These are phyloP conservation scores for Pelvicachromis taeniatus DNA, from an alignment of 2,113 vertebrate species.

Conservation along the genomic window DNA sequence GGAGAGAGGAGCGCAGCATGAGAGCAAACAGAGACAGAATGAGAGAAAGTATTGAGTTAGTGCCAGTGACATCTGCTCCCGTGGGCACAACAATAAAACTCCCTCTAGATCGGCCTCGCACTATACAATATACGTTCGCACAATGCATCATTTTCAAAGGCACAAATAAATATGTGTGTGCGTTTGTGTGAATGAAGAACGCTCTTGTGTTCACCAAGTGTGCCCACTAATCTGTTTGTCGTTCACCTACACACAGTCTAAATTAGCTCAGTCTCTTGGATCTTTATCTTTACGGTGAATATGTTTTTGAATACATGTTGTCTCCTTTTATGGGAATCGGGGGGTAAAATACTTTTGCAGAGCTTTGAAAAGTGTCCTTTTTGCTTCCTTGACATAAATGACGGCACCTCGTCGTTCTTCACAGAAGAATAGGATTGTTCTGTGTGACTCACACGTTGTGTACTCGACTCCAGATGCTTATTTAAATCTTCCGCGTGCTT, in stretches of 20 bases:
- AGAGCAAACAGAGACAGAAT: constrained; percentile 43
- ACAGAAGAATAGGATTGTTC: background rate
- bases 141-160: constrained; percentile 44
- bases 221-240: constrained; percentile 28
- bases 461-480: background rate
- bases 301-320: background rate
- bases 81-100: constrained; percentile 75
- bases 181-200: background rate
- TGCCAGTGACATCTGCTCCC: constrained; percentile 77
- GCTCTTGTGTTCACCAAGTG: background rate
- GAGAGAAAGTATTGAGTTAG: constrained; percentile 68
- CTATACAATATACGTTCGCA: constrained; percentile 39
- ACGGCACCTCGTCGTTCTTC: background rate
- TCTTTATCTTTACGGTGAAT: background rate
- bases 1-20: constrained; percentile 34
- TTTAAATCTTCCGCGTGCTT: background rate
- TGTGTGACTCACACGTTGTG: background rate
- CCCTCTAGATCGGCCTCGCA: constrained; percentile 63
- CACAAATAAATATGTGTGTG: constrained; percentile 43
- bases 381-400: background rate
- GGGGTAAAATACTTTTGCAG: background rate
- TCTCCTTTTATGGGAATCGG: background rate
- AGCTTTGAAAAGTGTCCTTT: background rate
- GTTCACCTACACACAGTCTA: constrained; percentile 45
- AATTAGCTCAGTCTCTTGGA: constrained; percentile 10